A percentile compares a stretch with the other conserved stretches of the same genome.
phyloP scores from a whole-genome alignment of 2,888 invertebrate genomes.

The Microplitis manilae region DNA sequence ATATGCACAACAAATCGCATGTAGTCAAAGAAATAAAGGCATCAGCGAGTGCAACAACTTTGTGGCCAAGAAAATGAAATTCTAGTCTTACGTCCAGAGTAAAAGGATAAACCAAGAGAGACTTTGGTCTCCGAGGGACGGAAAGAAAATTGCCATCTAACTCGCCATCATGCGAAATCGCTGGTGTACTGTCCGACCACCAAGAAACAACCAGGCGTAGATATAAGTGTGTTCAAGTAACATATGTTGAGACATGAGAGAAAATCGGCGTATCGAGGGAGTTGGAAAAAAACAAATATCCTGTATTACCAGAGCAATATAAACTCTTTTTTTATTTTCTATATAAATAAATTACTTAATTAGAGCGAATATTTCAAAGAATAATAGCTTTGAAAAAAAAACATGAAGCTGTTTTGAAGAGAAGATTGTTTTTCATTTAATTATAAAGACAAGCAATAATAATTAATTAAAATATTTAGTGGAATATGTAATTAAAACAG shows the following conservation, averaged over 20 bases:
- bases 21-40: constrained; percentile 23
- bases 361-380: no score
- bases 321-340: background rate
- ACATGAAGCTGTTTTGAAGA: no score
- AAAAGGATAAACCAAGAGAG: constrained; percentile 27
- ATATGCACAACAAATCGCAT: background rate
- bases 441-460: background rate
- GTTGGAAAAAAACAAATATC: background rate
- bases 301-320: background rate
- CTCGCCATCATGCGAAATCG: constrained; percentile 33
- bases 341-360: no score
- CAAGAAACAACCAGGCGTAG: background rate
- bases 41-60: constrained; percentile 45
- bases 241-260: background rate
- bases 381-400: no score
- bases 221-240: background rate
- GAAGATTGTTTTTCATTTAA: no score
- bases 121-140: constrained; percentile 21
- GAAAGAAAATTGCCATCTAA: constrained; percentile 44
- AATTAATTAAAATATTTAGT: background rate
- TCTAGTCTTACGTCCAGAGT: constrained; percentile 54
- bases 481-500: background rate
- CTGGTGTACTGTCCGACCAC: constrained; percentile 4
- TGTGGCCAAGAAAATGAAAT: constrained; percentile 53
- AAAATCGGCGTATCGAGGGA: background rate